Percentiles rank a stretch among this genome's conserved stretches.
Evolutionary conservation across 2,888 invertebrate genomes (phyloP).

Genomic region (Pyralis farinalis): DNA sequence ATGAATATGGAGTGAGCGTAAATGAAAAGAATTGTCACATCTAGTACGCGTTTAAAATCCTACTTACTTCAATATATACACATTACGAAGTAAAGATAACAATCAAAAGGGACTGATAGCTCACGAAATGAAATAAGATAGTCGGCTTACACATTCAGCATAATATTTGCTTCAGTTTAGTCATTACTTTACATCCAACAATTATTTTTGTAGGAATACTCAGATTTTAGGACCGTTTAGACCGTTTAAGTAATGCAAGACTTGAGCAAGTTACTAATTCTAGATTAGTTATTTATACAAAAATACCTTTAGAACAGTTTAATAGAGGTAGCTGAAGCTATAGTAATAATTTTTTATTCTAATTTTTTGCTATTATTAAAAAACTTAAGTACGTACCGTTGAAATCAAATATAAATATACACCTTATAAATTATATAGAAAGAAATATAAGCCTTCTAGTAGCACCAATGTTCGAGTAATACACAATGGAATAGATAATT

Average conservation of each 20-base stretch:
- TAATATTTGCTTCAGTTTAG: conserved; percentile 3
- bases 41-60: too few species aligned
- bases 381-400: conserved; percentile 60
- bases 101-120: too few species aligned
- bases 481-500: conserved; percentile 18
- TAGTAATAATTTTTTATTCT: conserved; percentile 18
- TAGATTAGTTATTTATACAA: conserved; percentile 60
- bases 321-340: conserved; percentile 70
- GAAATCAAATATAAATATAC: conserved; percentile 21
- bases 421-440: conserved; percentile 29
- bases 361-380: conserved; percentile 39
- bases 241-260: conserved; percentile 44
- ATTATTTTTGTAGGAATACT: conserved; percentile 49
- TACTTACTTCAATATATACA: too few species aligned
- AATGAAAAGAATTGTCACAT: too few species aligned
- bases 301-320: conserved; percentile 67
- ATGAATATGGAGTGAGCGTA: too few species aligned
- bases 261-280: conserved; percentile 39
- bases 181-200: conserved; percentile 41
- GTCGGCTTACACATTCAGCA: too few species aligned
- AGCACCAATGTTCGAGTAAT: conserved; percentile 65
- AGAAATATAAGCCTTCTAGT: conserved; percentile 53
- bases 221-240: conserved; percentile 39
- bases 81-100: too few species aligned
- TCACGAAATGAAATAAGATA: too few species aligned